Base-by-base conservation (phyloP, 2,888 invertebrate genomes). In the Penaeus monodon region DNA sequence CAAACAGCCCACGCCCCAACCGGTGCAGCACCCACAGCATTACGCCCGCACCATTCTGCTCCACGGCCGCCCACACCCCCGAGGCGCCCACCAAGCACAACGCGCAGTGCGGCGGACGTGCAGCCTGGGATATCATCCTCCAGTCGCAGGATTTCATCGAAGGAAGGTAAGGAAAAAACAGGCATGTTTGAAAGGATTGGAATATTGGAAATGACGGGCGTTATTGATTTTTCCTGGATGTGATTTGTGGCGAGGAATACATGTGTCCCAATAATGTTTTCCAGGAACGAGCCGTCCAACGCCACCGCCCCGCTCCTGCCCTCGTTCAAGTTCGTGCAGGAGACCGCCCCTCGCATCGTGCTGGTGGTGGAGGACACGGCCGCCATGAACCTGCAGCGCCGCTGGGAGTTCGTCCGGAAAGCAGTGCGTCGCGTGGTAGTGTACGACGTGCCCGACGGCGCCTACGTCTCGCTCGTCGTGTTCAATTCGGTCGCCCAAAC, bases 341-440 rank as follows among this genome's bases (percentile, higher is more conserved):
- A 89, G 74, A 87, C 79, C 57, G 84, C 89, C 44, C 86, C 89
- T 3, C 86, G 89, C 29, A 86, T 88, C 63, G 88, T 89, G 44
- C 65, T 89, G 65, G 88, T 85, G 38, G 89, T 89, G 44, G 89
- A 89, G 80, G 89, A 89, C 74, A 89, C 89, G 8, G 89, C 89
- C 44, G 86, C 88, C 20, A 89, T 89, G 89, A 89, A 88, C 29
- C 81, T 89, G 68, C 91, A 93, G 90, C 94, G 94, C 91, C 94
- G 94, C 2, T 95, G 94, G 94, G 94, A 93, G 85, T 94, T 94
- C 91, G 92, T 95, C 73, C 92, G 94, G 70, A 92, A 93, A 86
- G 94, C 94, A 0, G 93, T 94, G 85, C 93, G 94, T 68, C 94
- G 94, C 91, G 94, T 94, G 93, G 93, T 94, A 1, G 92, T 93